A percentile compares a stretch with the other conserved stretches of the same genome.
Evolutionary conservation across 2,888 invertebrate genomes (phyloP).

Genomic region (Epinotia nisella): DNA sequence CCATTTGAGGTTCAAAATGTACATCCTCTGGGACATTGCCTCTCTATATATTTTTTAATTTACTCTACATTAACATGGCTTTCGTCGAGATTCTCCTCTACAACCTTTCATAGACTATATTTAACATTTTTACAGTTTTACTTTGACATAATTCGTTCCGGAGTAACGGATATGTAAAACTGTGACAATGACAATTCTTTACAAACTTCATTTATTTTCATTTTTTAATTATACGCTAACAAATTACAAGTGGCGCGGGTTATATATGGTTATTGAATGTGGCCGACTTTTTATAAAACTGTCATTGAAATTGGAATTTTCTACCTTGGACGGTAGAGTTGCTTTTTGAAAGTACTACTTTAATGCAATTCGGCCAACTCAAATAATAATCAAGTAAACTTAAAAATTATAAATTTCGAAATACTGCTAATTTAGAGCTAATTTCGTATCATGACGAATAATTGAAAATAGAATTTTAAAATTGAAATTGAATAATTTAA

Average conservation of each 20-base stretch:
- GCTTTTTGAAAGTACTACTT: too few relatives aligned
- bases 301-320: too few relatives aligned
- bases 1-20: slow-evolving; percentile 17
- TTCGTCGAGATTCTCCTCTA: slow-evolving; percentile 17
- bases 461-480: too few relatives aligned
- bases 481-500: too few relatives aligned
- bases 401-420: too few relatives aligned
- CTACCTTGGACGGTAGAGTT: too few relatives aligned
- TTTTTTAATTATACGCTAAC: slow-evolving; percentile 3
- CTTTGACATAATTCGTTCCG: background rate
- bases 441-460: too few relatives aligned
- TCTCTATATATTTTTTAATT: slow-evolving; percentile 20
- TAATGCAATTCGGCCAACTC: too few relatives aligned
- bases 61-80: slow-evolving; percentile 36
- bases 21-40: slow-evolving; percentile 36
- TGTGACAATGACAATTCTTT: slow-evolving; percentile 21
- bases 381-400: too few relatives aligned
- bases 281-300: too few relatives aligned
- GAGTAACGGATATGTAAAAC: slow-evolving; percentile 19
- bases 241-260: slow-evolving; percentile 9
- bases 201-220: slow-evolving; percentile 24
- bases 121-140: slow-evolving; percentile 33
- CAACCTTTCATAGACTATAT: slow-evolving; percentile 33
- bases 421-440: background rate
- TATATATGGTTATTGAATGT: background rate